A percentile compares a stretch with the other conserved stretches of the same genome.
These are phyloP conservation scores for Carcinoscorpius rotundicauda DNA, from an alignment of 1,140 invertebrate species.

Conservation along the genomic window DNA sequence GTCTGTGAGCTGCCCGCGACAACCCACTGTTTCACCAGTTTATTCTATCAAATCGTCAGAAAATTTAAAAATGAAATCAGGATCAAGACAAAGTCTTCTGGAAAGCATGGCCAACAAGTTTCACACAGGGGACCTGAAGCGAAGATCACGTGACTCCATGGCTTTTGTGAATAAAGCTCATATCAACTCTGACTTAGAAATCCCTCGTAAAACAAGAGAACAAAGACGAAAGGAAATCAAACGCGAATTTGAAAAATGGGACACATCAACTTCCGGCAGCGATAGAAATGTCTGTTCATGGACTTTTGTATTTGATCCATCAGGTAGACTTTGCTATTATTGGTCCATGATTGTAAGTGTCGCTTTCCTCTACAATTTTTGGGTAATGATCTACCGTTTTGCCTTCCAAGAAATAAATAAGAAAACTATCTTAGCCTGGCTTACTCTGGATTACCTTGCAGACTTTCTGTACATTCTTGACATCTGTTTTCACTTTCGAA, in stretches of 20 bases:
- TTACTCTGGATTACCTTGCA: constrained; percentile 89
- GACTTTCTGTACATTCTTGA: constrained; percentile 93
- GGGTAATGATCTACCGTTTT: constrained; percentile 97
- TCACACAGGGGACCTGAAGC: constrained; percentile 35
- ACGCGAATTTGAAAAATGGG: constrained; percentile 46
- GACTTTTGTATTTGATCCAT: constrained; percentile 55
- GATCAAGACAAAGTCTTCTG: constrained; percentile 44
- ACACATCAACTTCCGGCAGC: constrained; percentile 28
- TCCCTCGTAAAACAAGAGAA: constrained; percentile 19
- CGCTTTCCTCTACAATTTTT: constrained; percentile 97
- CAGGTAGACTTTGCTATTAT: constrained; percentile 82
- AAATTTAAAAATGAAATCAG: constrained; percentile 37
- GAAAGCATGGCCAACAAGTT: constrained; percentile 54
- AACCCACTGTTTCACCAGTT: constrained; percentile 29
- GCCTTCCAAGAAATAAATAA: constrained; percentile 71
- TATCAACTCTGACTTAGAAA: constrained; percentile 24
- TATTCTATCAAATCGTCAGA: constrained; percentile 19
- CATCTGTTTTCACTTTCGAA: constrained; percentile 93
- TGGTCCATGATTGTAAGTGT: constrained; percentile 95
- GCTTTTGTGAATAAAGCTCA: constrained; percentile 31
- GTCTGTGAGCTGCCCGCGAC: constrained; percentile 21
- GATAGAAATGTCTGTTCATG: constrained; percentile 48
- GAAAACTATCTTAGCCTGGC: constrained; percentile 84
- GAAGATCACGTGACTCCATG: constrained; percentile 25
- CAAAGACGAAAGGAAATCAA: constrained; percentile 47